phyloP scores from a whole-genome alignment of 2,888 invertebrate genomes.

The Harpalus rubripes region DNA sequence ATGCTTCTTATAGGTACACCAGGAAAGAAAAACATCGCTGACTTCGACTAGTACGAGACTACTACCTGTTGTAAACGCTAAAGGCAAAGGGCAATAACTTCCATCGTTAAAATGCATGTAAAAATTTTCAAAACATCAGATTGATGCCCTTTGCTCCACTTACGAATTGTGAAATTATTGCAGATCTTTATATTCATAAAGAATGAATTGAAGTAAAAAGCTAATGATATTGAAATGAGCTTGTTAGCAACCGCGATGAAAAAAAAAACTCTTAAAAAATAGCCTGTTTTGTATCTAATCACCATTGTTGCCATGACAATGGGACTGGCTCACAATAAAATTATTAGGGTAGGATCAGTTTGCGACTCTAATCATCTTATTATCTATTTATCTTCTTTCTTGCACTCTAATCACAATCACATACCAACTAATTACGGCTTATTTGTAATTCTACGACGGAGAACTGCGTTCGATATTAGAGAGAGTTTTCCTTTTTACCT shows the following conservation, averaged over 20 bases:
- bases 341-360: conserved; percentile 47
- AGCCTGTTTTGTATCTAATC: conserved; percentile 1
- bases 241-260: not conserved
- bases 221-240: conserved; percentile 3
- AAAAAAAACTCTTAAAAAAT: conserved; percentile 23
- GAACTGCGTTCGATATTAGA: not conserved
- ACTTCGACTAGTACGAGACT: too few relatives aligned
- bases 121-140: too few relatives aligned
- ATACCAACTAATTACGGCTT: not conserved
- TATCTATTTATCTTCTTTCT: conserved; percentile 41
- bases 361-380: conserved; percentile 5
- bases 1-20: too few relatives aligned
- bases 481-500: conserved; percentile 4
- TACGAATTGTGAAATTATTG: not conserved
- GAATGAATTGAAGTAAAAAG: not conserved
- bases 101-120: too few relatives aligned
- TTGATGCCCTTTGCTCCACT: too few relatives aligned
- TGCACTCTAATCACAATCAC: conserved; percentile 20
- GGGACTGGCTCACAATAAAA: conserved; percentile 37
- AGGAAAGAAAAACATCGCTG: too few relatives aligned
- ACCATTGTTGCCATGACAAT: conserved; percentile 14
- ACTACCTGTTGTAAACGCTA: too few relatives aligned
- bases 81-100: too few relatives aligned
- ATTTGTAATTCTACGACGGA: conserved; percentile 15
- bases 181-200: not conserved